Conservation (phyloP, 1,140 invertebrate species). For the Scaptomyza pallida region DNA sequence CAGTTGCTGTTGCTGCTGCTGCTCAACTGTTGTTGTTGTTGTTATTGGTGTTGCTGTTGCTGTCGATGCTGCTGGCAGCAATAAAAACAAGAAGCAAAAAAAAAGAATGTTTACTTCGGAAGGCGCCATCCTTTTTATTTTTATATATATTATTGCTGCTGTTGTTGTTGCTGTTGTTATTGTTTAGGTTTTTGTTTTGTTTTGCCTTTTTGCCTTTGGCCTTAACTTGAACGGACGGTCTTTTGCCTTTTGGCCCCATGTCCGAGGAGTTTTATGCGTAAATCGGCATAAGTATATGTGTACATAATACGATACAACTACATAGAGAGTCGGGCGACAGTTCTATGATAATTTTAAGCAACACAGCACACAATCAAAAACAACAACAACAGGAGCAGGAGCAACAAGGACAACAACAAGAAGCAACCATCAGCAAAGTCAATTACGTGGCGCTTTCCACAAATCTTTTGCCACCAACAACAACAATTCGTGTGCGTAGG, state of each 20-base stretch:
- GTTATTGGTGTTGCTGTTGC: conserved; percentile 27
- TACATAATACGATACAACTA: conserved; percentile 70
- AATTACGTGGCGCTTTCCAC: conserved; percentile 80
- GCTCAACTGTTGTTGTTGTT: too few relatives aligned
- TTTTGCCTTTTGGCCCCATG: conserved; percentile 33
- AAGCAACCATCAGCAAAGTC: conserved; percentile 65
- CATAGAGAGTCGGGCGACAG: conserved; percentile 34
- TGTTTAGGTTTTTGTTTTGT: too few relatives aligned
- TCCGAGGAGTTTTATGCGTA: conserved; percentile 53
- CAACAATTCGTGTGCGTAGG: conserved; percentile 61
- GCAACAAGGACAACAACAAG: conserved; percentile 29
- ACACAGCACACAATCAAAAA: conserved; percentile 26
- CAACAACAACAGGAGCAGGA: conserved; percentile 14
- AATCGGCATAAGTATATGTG: conserved; percentile 80
- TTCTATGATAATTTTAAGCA: conserved; percentile 80
- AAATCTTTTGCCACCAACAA: conserved; percentile 64
- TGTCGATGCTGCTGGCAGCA: conserved; percentile 69
- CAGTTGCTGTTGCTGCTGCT: conserved; percentile 55
- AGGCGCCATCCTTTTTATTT: conserved; percentile 70
- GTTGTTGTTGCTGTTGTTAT: conserved; percentile 1
- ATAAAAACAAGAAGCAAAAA: conserved; percentile 75
- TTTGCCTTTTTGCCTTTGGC: conserved; percentile 42
- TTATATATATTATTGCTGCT: conserved; percentile 16
- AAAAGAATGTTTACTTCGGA: conserved; percentile 57
- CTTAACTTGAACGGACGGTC: conserved; percentile 30